Evolutionary conservation across 2,888 invertebrate genomes (phyloP).

Genomic region (Callyntrura sp.): DNA sequence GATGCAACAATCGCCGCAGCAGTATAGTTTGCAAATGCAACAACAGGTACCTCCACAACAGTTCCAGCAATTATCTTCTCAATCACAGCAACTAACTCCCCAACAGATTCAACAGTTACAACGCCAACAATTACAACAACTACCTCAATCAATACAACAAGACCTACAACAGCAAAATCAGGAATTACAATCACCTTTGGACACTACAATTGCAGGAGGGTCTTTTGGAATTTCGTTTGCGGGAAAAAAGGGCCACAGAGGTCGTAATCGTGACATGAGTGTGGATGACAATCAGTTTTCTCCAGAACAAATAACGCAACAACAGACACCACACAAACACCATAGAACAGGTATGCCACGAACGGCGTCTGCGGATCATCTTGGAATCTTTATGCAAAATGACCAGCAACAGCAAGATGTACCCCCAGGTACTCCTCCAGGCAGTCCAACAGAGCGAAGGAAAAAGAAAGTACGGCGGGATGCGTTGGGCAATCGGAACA

Average conservation of each 20-base stretch:
- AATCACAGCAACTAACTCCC: not conserved
- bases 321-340: too few relatives aligned
- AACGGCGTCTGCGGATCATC: too few relatives aligned
- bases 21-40: not conserved
- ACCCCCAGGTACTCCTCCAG: not conserved
- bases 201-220: conserved; percentile 13
- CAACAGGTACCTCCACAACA: not conserved
- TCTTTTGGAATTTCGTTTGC: too few relatives aligned
- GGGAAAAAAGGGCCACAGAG: too few relatives aligned
- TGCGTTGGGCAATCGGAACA: too few relatives aligned
- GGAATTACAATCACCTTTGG: conserved; percentile 27
- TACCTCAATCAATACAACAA: not conserved
- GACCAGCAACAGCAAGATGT: too few relatives aligned
- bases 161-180: conserved; percentile 48
- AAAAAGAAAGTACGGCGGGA: not conserved
- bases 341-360: too few relatives aligned
- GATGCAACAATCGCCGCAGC: too few relatives aligned
- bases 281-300: not conserved
- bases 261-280: not conserved
- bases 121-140: not conserved
- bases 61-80: not conserved
- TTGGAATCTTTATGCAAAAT: too few relatives aligned
- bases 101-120: conserved; percentile 18
- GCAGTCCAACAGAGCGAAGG: not conserved
- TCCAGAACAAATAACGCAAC: too few relatives aligned